A percentile compares a stretch with the other conserved stretches of the same genome.
Conservation (phyloP, 2,888 invertebrate species). For the Hyles lineata region DNA sequence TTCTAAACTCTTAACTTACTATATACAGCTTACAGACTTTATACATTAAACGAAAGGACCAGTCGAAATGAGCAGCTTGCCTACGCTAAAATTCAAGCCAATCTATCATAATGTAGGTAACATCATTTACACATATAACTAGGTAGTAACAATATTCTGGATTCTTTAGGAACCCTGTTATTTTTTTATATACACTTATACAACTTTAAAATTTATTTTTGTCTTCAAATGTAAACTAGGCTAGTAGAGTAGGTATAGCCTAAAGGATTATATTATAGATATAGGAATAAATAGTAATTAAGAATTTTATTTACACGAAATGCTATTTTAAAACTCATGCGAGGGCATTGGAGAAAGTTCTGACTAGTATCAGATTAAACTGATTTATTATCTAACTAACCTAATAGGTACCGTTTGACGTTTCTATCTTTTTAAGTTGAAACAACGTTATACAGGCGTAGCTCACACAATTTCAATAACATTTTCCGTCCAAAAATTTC, state of each 20-base stretch:
- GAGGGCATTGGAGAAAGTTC: background rate
- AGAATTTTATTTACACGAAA: constrained; percentile 1
- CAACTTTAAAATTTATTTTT: background rate
- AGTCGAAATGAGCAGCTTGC: constrained; percentile 40
- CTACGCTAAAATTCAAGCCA: constrained; percentile 29
- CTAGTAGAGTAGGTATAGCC: background rate
- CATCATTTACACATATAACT: constrained; percentile 31
- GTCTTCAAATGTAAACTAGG: background rate
- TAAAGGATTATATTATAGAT: background rate
- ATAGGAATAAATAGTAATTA: background rate
- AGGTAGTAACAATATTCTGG: constrained; percentile 43
- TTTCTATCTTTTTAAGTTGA: no score
- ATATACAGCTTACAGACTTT: constrained; percentile 27
- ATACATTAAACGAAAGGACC: constrained; percentile 39
- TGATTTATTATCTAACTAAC: no score
- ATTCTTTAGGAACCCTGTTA: constrained; percentile 64
- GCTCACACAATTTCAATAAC: no score
- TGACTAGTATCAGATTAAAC: background rate
- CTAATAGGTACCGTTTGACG: no score
- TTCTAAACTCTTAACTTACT: constrained; percentile 9
- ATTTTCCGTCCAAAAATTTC: no score
- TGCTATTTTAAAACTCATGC: background rate
- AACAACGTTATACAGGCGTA: no score
- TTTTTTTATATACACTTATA: constrained; percentile 37
- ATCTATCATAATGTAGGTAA: constrained; percentile 34